A percentile compares a stretch with the other conserved stretches of the same genome.
Conservation (phyloP, 2,113 vertebrate species). For the Colaptes auratus region DNA sequence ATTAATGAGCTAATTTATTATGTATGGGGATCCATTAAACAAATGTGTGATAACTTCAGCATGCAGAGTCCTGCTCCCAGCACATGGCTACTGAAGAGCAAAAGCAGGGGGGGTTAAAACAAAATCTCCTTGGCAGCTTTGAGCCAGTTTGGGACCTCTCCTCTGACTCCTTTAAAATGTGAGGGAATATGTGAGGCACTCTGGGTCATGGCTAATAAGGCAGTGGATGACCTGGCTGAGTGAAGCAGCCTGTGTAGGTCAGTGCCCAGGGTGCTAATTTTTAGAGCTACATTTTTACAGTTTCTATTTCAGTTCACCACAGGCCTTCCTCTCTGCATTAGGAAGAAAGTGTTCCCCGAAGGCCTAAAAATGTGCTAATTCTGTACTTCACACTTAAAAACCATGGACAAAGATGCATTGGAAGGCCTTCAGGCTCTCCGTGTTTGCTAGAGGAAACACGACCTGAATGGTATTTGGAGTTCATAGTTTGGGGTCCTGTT, state of each 20-base stretch:
- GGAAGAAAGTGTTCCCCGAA: background rate
- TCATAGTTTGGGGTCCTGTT: background rate
- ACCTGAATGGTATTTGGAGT: background rate
- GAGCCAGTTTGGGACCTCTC: background rate
- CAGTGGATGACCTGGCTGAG: background rate
- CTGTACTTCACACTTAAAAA: background rate
- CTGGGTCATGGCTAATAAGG: background rate
- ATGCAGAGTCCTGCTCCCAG: background rate
- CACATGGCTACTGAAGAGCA: background rate
- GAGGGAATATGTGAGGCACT: background rate
- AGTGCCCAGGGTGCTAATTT: background rate
- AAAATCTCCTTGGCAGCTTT: background rate
- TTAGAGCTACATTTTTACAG: background rate
- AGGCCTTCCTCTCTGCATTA: background rate
- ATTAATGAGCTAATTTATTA: slow-evolving; percentile 55
- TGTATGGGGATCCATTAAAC: slow-evolving; percentile 31
- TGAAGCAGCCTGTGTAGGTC: background rate
- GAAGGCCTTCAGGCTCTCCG: background rate
- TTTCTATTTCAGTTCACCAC: background rate
- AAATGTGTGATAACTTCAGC: slow-evolving; percentile 11
- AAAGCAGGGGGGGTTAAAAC: background rate
- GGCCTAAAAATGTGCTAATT: background rate
- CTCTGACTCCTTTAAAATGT: background rate
- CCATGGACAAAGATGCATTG: background rate
- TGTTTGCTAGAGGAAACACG: background rate